Conservation (phyloP, 2,113 vertebrate species). For the Kobus ellipsiprymnus region DNA sequence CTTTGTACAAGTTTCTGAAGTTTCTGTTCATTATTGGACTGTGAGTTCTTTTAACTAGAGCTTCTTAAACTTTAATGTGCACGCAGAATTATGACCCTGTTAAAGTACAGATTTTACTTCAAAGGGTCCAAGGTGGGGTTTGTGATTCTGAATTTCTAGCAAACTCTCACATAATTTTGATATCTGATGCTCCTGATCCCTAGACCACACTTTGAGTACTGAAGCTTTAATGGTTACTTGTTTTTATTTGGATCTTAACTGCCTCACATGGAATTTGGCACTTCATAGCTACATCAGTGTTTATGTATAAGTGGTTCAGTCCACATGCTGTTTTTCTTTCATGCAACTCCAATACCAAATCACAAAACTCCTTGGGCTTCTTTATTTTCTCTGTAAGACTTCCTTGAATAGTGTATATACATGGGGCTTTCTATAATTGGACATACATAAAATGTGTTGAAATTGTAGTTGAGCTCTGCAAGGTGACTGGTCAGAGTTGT, state of each 20-base stretch:
- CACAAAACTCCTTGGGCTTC: not conserved
- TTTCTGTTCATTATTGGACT: not conserved
- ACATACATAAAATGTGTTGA: not conserved
- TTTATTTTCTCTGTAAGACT: not conserved
- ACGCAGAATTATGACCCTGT: not conserved
- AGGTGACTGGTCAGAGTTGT: conserved; percentile 30
- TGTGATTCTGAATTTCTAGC: not conserved
- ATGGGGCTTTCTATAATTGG: not conserved
- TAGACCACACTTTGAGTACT: not conserved
- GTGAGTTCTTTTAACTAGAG: not conserved
- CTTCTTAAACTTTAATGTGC: not conserved
- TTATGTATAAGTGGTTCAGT: not conserved
- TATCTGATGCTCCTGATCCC: not conserved
- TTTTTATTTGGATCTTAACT: not conserved
- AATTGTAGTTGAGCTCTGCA: conserved; percentile 10
- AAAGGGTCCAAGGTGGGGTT: not conserved
- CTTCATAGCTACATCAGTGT: not conserved
- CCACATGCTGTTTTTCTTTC: not conserved
- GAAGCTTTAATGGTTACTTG: not conserved
- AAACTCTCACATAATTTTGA: not conserved
- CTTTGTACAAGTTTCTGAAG: not conserved
- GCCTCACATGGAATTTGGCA: not conserved
- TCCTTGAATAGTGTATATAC: not conserved
- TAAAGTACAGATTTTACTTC: not conserved
- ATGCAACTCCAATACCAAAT: not conserved